These are phyloP conservation scores for Metaphire vulgaris DNA, from an alignment of 1,140 invertebrate genomes.

Conservation along the genomic window DNA sequence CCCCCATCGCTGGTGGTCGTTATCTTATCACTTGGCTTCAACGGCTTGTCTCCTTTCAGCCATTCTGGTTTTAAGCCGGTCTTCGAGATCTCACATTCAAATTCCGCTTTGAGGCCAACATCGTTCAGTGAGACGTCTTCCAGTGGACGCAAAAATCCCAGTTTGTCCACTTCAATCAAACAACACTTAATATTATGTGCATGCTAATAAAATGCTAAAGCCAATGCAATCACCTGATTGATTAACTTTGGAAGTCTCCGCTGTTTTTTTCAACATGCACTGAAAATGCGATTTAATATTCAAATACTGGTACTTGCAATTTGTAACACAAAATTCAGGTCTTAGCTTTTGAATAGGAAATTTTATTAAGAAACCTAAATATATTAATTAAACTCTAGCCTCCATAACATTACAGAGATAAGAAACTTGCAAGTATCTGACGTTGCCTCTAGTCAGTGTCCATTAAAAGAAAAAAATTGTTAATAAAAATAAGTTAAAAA, in stretches of 20 bases:
- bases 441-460: no score
- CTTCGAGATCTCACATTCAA: slow-evolving; percentile 32
- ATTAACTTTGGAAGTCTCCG: background rate
- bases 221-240: background rate
- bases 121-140: slow-evolving; percentile 22
- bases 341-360: no score
- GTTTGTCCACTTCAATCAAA: slow-evolving; percentile 21
- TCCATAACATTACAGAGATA: no score
- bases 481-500: no score
- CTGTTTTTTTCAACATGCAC: no score
- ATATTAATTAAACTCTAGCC: no score
- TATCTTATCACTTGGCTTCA: slow-evolving; percentile 42
- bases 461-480: no score
- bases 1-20: slow-evolving; percentile 41
- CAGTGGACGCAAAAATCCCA: slow-evolving; percentile 21
- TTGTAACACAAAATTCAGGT: no score
- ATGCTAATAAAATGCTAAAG: background rate
- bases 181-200: background rate
- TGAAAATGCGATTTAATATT: no score
- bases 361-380: no score
- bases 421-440: no score
- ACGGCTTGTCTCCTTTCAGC: slow-evolving; percentile 32
- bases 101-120: slow-evolving; percentile 15
- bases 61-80: slow-evolving; percentile 25
- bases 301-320: no score